Evolutionary conservation across 2,797 vertebrate genomes (phyloP), one percentile per base, ranked within the genome.

Genomic region (Chromis chromis): DNA sequence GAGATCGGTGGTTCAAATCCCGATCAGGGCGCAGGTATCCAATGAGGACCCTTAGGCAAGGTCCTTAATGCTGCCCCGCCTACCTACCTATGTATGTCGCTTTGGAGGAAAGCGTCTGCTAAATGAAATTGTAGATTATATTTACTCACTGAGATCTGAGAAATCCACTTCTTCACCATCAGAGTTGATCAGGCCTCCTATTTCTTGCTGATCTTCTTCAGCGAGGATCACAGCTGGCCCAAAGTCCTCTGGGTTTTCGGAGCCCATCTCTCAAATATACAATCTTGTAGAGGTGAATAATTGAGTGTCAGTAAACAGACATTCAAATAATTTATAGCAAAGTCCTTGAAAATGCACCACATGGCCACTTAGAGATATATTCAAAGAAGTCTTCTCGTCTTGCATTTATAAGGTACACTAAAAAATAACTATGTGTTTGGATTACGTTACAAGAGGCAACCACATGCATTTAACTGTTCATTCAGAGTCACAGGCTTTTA

Each of bases 151-250:
- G 22, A 88, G 65, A 70, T 90, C 84, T 13, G 88, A 87, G 74
- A 87, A 91, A 40, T 92, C 91, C 44, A 94, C 88, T 71, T 94
- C 93, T 75, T 94, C 93, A n/a, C 92, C 93, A 57, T 94, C 93
- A 12, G 93, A 94, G 82, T 94, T 94, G 72, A 94, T 94, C 67
- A 94, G 78, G 39, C 92, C 91, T 71, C 91, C 92, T 1, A 94
- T 89, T 71, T 91, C 90, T 48, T 92, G 90, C 49, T 81, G 85
- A 57, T 89, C 88, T 6, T 91, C 92, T 16, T 89, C 89, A 14
- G 68, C 52, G 27, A 85, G 74, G 14, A 78, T 71, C 46, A 74
- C 79, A 53, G 88, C 67, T 10, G 87, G 62, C 65, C 70, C 88
- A 58, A 90, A 89, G 60, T 86, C 86, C 16, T 87, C 76, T 31